These are phyloP conservation scores for Momotus momota DNA, from an alignment of 2,797 vertebrate species.

Conservation along the genomic window DNA sequence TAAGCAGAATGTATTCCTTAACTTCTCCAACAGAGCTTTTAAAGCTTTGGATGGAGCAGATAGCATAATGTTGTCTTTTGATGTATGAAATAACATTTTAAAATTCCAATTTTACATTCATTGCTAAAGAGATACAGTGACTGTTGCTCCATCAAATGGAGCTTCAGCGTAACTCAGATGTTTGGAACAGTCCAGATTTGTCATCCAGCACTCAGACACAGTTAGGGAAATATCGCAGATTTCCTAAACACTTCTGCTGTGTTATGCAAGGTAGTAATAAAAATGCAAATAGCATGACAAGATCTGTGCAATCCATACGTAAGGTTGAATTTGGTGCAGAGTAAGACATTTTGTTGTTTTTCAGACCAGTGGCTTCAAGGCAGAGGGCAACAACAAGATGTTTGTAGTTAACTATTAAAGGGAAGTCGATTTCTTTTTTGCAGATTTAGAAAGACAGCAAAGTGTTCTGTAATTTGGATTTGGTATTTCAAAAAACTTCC, in stretches of 20 bases:
- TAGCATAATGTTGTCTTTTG: constrained; percentile 16
- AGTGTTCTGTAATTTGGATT: not conserved
- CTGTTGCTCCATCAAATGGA: not conserved
- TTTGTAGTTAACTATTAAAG: not conserved
- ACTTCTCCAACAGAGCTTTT: constrained; percentile 8
- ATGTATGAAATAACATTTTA: constrained; percentile 24
- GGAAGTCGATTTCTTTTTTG: not conserved
- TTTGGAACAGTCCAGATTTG: not conserved
- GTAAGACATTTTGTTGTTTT: not conserved
- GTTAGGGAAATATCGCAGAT: not conserved
- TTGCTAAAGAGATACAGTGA: not conserved
- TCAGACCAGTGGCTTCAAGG: not conserved
- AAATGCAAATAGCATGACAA: not conserved
- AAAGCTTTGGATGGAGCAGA: not conserved
- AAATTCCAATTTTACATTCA: constrained; percentile 7
- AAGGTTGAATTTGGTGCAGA: not conserved
- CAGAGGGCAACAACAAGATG: not conserved
- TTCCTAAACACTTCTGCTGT: not conserved
- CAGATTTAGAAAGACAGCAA: not conserved
- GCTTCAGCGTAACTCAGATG: not conserved
- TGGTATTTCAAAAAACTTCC: not conserved
- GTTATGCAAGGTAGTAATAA: not conserved
- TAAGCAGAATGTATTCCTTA: constrained; percentile 3
- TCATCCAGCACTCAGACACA: not conserved
- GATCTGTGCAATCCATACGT: not conserved